These are phyloP conservation scores for Neoniphon sammara DNA, from an alignment of 2,797 vertebrate genomes.

Conservation along the genomic window DNA sequence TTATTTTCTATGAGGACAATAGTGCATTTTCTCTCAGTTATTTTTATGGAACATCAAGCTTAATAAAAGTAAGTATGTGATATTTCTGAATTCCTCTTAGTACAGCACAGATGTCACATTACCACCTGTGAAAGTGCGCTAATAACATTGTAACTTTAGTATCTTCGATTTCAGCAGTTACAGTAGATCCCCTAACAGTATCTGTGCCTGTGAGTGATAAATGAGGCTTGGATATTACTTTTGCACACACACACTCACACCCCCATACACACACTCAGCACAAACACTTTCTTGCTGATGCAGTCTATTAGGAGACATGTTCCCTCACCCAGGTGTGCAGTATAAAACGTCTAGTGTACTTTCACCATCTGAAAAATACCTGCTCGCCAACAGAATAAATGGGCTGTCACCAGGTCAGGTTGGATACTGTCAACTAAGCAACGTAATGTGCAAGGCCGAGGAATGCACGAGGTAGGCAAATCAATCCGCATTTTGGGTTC, in stretches of 20 bases:
- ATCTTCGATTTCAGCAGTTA: slow-evolving; percentile 4
- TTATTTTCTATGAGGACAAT: not conserved
- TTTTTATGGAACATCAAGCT: not conserved
- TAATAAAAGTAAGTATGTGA: not conserved
- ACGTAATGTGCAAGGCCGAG: slow-evolving; percentile 7
- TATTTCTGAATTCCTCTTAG: not conserved
- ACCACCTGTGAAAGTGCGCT: not conserved
- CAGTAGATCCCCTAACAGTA: slow-evolving; percentile 1
- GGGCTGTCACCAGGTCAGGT: slow-evolving; percentile 45
- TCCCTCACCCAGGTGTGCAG: slow-evolving; percentile 33
- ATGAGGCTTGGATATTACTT: slow-evolving; percentile 13
- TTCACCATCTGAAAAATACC: slow-evolving; percentile 47
- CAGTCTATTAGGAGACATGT: slow-evolving; percentile 24
- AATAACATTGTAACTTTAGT: not conserved
- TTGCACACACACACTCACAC: not conserved
- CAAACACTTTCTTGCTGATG: slow-evolving; percentile 57
- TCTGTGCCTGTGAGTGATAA: slow-evolving; percentile 11
- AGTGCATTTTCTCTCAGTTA: not conserved
- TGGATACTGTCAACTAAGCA: slow-evolving; percentile 46
- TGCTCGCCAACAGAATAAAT: slow-evolving; percentile 51
- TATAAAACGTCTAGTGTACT: slow-evolving; percentile 25
- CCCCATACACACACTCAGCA: slow-evolving; percentile 22
- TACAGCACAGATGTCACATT: not conserved
- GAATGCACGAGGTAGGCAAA: slow-evolving; percentile 32
- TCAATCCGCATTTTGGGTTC: slow-evolving; percentile 43